These are phyloP conservation scores for Melanerpes formicivorus DNA, from an alignment of 2,113 vertebrate genomes.

Conservation along the genomic window DNA sequence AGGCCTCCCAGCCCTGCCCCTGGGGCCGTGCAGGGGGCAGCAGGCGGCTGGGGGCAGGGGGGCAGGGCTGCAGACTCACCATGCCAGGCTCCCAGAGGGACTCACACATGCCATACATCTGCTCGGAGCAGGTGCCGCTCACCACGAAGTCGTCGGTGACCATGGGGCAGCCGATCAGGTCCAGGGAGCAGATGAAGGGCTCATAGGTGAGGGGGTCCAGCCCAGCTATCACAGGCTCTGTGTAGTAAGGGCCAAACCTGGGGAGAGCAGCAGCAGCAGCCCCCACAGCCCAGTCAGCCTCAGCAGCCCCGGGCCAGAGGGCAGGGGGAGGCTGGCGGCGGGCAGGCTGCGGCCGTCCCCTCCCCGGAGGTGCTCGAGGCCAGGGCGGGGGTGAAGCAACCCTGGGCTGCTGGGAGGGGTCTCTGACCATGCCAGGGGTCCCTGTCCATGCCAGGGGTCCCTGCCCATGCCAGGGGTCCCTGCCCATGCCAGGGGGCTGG, in stretches of 20 bases:
- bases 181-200: slow-evolving; percentile 96
- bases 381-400: too few relatives aligned
- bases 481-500: too few relatives aligned
- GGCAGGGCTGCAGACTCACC: slow-evolving; percentile 77
- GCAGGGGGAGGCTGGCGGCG: too few relatives aligned
- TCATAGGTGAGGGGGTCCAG: slow-evolving; percentile 88
- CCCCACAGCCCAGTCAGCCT: background rate
- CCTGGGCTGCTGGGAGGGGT: too few relatives aligned
- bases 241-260: slow-evolving; percentile 97
- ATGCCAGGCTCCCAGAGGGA: slow-evolving; percentile 95
- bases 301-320: background rate
- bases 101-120: slow-evolving; percentile 99
- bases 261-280: background rate
- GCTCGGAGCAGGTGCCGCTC: slow-evolving; percentile 93
- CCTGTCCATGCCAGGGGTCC: too few relatives aligned
- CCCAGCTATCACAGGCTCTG: slow-evolving; percentile 95
- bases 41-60: background rate
- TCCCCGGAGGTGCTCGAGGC: background rate
- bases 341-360: too few relatives aligned
- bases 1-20: background rate
- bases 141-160: slow-evolving; percentile 96
- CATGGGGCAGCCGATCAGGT: slow-evolving; percentile 97
- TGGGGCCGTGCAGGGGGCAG: background rate
- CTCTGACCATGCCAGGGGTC: too few relatives aligned
- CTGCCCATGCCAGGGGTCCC: too few relatives aligned